Base-by-base conservation (phyloP, 2,113 vertebrate genomes). In the Puma concolor region DNA sequence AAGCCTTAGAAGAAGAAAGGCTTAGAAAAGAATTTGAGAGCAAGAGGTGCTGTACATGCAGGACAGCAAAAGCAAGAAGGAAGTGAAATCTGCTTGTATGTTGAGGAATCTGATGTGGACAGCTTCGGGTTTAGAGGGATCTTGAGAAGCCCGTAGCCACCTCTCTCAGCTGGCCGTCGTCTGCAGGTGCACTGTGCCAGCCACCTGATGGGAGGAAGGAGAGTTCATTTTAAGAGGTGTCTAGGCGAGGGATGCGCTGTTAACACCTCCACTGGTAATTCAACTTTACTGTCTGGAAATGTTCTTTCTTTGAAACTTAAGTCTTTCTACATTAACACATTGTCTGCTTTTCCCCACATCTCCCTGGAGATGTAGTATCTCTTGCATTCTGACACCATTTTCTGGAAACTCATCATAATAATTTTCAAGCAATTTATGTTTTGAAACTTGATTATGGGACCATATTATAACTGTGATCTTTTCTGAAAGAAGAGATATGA, bases 361-460 rank as follows among this genome's bases (percentile, higher is more conserved):
- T 82, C 44, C 27, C 71, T 76, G 44, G 74, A 71, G 7, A 16
- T 11, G 3, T 29, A 44, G 5, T 54, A 25, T 88, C 63, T 77
- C 77, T 94, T n/a, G 54, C 79, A 29, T 80, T 82, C 9, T 76
- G 88, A 64, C 19, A 86, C 11, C 17, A 4, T 87, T 82, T 72
- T 80, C 54, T 88, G 15, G 5, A 91, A 93, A 60, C n/a, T 89
- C 25, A 79, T 69, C 16, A 17, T 88, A 31, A 29, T 54, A 16
- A 21, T 50, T 88, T 91, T 83, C 14, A 67, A 74, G 31, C 36
- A 89, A 38, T 82, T 94, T n/a, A 5, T 48, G 66, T 94, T 94
- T 97, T 93, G 82, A 89, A 87, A 87, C 10, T 88, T 89, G 60
- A 80, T 94, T 85, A 17, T n/a, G 50, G 95, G 72, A 36, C 29